phyloP scores from a whole-genome alignment of 2,797 vertebrate species.

The Oreortyx pictus region DNA sequence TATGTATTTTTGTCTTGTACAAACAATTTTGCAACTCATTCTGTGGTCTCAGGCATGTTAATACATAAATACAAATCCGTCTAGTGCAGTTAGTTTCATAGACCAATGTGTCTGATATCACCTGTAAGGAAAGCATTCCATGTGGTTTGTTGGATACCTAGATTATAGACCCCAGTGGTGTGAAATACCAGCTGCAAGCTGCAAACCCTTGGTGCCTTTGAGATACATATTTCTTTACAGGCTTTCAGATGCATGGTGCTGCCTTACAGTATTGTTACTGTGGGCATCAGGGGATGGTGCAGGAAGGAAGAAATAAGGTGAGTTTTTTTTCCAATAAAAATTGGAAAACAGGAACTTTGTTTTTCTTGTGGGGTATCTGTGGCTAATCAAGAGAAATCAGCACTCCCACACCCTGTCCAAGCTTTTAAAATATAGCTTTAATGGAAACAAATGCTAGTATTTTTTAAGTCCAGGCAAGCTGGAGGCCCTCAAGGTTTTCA shows the following conservation, averaged over 20 bases:
- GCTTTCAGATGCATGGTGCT: background rate
- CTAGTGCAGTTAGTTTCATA: background rate
- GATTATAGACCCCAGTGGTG: background rate
- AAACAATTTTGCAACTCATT: background rate
- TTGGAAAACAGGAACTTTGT: background rate
- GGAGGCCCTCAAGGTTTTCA: constrained; percentile 53
- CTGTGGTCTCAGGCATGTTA: background rate
- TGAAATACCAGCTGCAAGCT: background rate
- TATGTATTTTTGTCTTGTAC: background rate
- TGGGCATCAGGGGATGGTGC: background rate
- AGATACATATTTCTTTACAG: background rate
- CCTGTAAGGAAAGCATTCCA: background rate
- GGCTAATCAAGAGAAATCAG: constrained; percentile 58
- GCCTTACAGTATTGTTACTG: background rate
- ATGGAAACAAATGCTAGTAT: constrained; percentile 53
- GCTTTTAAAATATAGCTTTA: constrained; percentile 52
- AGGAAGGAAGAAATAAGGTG: background rate
- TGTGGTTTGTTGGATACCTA: background rate
- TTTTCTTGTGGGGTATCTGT: constrained; percentile 56
- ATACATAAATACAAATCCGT: background rate
- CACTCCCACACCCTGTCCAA: constrained; percentile 57
- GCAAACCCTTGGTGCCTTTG: background rate
- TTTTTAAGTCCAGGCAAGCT: constrained; percentile 45
- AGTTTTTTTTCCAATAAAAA: background rate
- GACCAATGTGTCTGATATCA: background rate